Conservation (phyloP, 1,140 invertebrate genomes). For the Drosophila erecta region DNA sequence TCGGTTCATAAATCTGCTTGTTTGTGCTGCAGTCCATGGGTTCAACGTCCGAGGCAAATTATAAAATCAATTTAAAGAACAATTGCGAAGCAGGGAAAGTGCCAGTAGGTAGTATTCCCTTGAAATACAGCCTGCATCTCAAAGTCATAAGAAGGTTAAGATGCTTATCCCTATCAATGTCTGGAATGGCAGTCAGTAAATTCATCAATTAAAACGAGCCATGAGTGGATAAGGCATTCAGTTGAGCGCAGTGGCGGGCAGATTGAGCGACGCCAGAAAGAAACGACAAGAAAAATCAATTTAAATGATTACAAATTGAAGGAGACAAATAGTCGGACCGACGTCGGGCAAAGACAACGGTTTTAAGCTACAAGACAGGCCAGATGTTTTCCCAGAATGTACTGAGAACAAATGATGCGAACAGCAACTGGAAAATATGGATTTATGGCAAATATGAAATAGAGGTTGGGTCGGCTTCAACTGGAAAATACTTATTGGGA, state of each 20-base stretch:
- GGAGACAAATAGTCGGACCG: slow-evolving; percentile 72
- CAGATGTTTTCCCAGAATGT: slow-evolving; percentile 24
- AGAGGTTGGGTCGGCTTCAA: no score
- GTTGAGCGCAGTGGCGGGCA: slow-evolving; percentile 16
- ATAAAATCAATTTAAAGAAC: slow-evolving; percentile 56
- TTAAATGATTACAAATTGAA: slow-evolving; percentile 83
- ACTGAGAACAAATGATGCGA: slow-evolving; percentile 16
- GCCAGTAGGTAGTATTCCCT: slow-evolving; percentile 16
- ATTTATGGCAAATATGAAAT: no score
- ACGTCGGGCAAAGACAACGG: slow-evolving; percentile 41
- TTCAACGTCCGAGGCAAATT: slow-evolving; percentile 53
- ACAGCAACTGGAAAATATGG: no score
- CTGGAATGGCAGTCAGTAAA: slow-evolving; percentile 57
- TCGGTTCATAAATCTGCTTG: slow-evolving; percentile 41
- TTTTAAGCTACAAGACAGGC: slow-evolving; percentile 41
- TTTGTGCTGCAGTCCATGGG: slow-evolving; percentile 40
- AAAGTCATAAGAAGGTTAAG: slow-evolving; percentile 49
- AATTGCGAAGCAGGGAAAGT: slow-evolving; percentile 39
- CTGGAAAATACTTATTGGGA: no score
- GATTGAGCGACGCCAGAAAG: slow-evolving; percentile 45
- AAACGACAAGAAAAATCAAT: slow-evolving; percentile 81
- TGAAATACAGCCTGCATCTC: slow-evolving; percentile 7
- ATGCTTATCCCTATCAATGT: slow-evolving; percentile 54
- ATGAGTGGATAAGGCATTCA: slow-evolving; percentile 22
- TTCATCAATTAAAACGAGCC: slow-evolving; percentile 73